Base-by-base conservation (phyloP, 2,888 invertebrate species). In the Volucella zonaria region DNA sequence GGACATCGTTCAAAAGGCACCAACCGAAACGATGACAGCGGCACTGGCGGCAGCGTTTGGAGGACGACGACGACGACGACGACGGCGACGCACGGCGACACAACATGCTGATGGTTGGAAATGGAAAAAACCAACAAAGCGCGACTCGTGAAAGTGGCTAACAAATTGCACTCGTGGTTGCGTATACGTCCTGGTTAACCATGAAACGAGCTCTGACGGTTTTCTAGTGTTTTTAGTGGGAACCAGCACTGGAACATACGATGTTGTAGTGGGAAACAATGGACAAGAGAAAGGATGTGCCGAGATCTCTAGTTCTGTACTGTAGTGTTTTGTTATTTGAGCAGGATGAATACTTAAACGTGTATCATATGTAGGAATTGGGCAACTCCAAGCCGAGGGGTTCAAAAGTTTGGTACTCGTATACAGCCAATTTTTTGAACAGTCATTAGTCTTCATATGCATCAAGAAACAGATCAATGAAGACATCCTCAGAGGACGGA, bases 151-250 rank as follows among this genome's bases (percentile, higher is more conserved):
- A 75, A 75, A 76, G 76, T 76, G 67, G 67, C 76, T 67, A 76
- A 67, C 76, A 59, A 76, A 76, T 76, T 76, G 76, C 59, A 68
- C 67, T 76, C 75, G 75, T 76, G 76, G 76, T 52, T 76, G 67
- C 76, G 61, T 76, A 67, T 76, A 76, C 76, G 67, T 76, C 59
- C 59, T 61, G 76, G 76, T 76, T 76, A 52, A 76, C 59, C 76
- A 76, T 45, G 52, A 52, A 59, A 76, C 66, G 58, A 59, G 67
- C 67, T 31, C 31, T 61, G 59, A 59, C 42, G 67, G 76, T 74
- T 74, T 64, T 66, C 74, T 70, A 40, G 47, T 15, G 45, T 40
- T 70, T 68, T 47, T 40, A 47, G 58, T 58, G 47, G 58, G 18
- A 3, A 56, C 38, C 18, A 47, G 38, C 1, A 56, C 38, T 38